Evolutionary conservation across 1,140 invertebrate species (phyloP).

Genomic region (Hylaeus anthracinus): DNA sequence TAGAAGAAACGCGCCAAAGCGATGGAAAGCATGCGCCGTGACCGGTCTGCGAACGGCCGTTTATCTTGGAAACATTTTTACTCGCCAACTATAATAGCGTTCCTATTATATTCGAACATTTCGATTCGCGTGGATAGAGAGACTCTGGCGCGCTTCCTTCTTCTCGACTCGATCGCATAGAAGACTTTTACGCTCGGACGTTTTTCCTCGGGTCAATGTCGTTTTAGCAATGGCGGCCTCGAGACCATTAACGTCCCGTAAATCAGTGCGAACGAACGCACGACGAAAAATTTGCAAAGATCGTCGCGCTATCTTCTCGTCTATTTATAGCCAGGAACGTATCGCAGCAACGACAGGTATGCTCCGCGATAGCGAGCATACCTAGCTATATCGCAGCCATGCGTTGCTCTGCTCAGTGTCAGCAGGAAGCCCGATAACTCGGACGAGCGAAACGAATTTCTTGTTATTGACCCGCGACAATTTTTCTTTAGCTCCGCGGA

Average conservation of each 20-base stretch:
- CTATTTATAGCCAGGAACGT: slow-evolving; percentile 27
- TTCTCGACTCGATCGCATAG: too few relatives aligned
- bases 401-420: background rate
- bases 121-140: too few relatives aligned
- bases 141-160: too few relatives aligned
- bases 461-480: background rate
- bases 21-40: slow-evolving; percentile 2
- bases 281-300: background rate
- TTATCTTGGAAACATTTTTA: too few relatives aligned
- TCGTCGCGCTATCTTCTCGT: background rate
- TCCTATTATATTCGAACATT: too few relatives aligned
- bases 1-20: slow-evolving; percentile 20
- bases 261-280: too few relatives aligned
- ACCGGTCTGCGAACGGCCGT: background rate
- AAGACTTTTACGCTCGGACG: too few relatives aligned
- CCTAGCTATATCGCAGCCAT: background rate
- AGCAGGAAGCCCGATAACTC: background rate
- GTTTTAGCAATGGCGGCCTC: too few relatives aligned
- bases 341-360: slow-evolving; percentile 24
- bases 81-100: too few relatives aligned
- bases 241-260: background rate
- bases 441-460: background rate
- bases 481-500: too few relatives aligned
- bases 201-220: too few relatives aligned
- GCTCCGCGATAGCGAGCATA: slow-evolving; percentile 5